These are phyloP conservation scores for Setipinna tenuifilis DNA, from an alignment of 2,797 vertebrate species.

Conservation along the genomic window DNA sequence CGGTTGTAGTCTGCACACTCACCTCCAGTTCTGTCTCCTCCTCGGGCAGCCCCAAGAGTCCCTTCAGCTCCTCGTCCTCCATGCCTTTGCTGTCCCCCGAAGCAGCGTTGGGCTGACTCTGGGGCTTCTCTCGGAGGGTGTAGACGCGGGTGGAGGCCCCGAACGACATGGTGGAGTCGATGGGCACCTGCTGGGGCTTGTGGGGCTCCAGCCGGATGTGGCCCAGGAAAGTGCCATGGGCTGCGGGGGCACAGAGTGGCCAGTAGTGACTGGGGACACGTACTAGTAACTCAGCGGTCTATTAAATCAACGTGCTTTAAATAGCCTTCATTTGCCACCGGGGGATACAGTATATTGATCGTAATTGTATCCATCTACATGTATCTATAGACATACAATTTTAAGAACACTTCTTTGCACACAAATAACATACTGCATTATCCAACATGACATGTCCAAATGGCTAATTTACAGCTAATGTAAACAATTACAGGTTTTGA, in stretches of 20 bases:
- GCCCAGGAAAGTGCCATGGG: slow-evolving; percentile 86
- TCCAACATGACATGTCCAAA: neutral
- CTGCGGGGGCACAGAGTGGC: slow-evolving; percentile 57
- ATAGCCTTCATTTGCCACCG: neutral
- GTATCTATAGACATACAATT: too few species aligned
- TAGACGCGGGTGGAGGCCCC: slow-evolving; percentile 85
- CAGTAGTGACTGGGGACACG: too few species aligned
- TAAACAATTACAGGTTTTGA: neutral
- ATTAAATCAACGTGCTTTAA: neutral
- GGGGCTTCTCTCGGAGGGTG: slow-evolving; percentile 84
- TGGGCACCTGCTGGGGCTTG: slow-evolving; percentile 90
- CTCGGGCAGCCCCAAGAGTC: slow-evolving; percentile 85
- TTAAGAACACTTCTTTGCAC: too few species aligned
- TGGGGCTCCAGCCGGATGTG: slow-evolving; percentile 85
- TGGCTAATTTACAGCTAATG: neutral
- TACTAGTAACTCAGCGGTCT: neutral
- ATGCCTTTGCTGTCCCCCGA: slow-evolving; percentile 83
- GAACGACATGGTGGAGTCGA: slow-evolving; percentile 87
- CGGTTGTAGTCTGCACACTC: slow-evolving; percentile 45
- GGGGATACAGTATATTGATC: neutral
- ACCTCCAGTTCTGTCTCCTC: slow-evolving; percentile 88
- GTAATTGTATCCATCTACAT: too few species aligned
- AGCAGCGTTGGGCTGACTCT: slow-evolving; percentile 77
- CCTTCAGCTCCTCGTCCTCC: slow-evolving; percentile 87
- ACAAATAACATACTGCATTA: neutral